These are phyloP conservation scores for Raphicerus campestris DNA, from an alignment of 2,113 vertebrate genomes.

Conservation along the genomic window DNA sequence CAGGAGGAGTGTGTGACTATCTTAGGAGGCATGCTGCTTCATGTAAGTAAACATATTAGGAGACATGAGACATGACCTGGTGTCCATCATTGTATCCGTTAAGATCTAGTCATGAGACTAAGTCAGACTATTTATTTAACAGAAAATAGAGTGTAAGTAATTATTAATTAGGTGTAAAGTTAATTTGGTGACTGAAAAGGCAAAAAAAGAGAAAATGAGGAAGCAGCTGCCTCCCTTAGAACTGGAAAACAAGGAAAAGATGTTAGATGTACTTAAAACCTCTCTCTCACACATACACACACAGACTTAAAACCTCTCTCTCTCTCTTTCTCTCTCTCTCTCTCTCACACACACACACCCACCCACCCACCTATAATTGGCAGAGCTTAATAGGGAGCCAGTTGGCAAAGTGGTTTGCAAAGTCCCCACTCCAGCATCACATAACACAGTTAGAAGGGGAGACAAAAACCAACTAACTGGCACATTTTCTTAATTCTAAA, in stretches of 20 bases:
- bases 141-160: not conserved
- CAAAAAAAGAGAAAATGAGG: not conserved
- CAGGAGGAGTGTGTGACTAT: not conserved
- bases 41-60: not conserved
- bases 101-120: not conserved
- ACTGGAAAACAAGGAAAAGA: not conserved
- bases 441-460: not conserved
- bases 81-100: not conserved
- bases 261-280: not conserved
- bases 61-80: not conserved
- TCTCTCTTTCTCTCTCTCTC: too few relatives aligned
- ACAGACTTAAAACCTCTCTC: not conserved
- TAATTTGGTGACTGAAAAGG: not conserved
- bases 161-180: not conserved
- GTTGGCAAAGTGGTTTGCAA: not conserved
- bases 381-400: not conserved
- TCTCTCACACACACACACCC: fast-evolving
- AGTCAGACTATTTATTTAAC: not conserved
- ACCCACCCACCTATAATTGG: too few relatives aligned
- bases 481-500: not conserved
- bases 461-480: not conserved
- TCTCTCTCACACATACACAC: not conserved
- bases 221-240: not conserved
- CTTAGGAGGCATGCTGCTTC: not conserved
- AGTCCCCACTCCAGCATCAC: not conserved